These are phyloP conservation scores for Lagorchestes hirsutus DNA, from an alignment of 2,797 vertebrate genomes.

Conservation along the genomic window DNA sequence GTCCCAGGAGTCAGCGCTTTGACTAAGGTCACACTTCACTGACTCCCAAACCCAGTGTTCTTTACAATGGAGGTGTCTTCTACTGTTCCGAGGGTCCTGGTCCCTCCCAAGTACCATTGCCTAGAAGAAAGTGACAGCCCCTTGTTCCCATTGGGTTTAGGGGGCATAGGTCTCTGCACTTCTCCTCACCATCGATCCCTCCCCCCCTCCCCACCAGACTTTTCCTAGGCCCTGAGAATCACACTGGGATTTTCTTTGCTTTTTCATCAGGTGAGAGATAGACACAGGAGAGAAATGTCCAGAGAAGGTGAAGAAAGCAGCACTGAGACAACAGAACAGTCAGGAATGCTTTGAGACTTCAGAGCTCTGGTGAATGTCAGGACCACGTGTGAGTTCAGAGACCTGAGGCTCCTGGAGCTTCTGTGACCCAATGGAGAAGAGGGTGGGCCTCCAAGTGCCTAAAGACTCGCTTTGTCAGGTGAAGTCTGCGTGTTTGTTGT, in stretches of 20 bases:
- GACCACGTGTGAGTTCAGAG: neutral
- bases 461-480: too few relatives aligned
- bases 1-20: too few relatives aligned
- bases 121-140: neutral
- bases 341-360: too few relatives aligned
- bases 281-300: too few relatives aligned
- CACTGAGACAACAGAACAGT: neutral
- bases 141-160: neutral
- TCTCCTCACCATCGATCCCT: neutral
- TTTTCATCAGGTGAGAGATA: too few relatives aligned
- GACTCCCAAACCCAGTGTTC: neutral
- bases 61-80: neutral
- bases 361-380: neutral
- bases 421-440: neutral
- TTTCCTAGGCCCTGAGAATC: neutral
- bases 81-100: neutral
- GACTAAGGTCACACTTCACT: too few relatives aligned
- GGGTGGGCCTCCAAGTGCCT: neutral
- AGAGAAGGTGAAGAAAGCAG: too few relatives aligned
- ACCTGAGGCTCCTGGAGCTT: neutral
- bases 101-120: neutral
- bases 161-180: neutral
- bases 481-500: too few relatives aligned
- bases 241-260: too few relatives aligned
- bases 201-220: neutral